phyloP scores from a whole-genome alignment of 2,797 vertebrate species.

The Myotis planiceps region DNA sequence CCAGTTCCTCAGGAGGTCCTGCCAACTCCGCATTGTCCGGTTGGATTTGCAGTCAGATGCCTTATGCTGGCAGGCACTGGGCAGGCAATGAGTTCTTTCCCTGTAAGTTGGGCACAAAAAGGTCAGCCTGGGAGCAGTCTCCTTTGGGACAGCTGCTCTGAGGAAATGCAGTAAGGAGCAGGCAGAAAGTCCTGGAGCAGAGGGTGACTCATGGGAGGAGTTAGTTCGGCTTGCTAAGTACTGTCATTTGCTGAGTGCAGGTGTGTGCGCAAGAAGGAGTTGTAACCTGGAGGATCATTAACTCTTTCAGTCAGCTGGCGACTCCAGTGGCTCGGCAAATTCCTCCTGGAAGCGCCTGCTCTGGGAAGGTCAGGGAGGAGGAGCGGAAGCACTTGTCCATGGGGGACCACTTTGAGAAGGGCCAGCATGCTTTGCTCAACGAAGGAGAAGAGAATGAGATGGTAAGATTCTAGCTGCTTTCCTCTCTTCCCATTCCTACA shows the following conservation, averaged over 20 bases:
- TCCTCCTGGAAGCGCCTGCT: conserved; percentile 55
- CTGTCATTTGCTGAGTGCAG: conserved; percentile 80
- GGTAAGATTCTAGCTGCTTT: conserved; percentile 82
- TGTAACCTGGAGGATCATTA: conserved; percentile 74
- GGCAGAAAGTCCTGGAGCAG: conserved; percentile 67
- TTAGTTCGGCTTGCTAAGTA: conserved; percentile 78
- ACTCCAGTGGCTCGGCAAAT: not conserved
- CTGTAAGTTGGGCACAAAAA: conserved; percentile 65
- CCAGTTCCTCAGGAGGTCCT: conserved; percentile 35
- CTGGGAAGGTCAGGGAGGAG: conserved; percentile 62
- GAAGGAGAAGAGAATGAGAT: conserved; percentile 89
- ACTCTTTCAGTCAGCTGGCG: conserved; percentile 62
- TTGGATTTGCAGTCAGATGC: conserved; percentile 68
- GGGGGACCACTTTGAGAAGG: conserved; percentile 76
- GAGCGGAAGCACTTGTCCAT: conserved; percentile 67
- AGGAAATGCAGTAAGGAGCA: conserved; percentile 37
- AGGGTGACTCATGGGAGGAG: conserved; percentile 82
- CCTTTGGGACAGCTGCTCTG: conserved; percentile 44
- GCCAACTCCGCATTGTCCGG: conserved; percentile 63
- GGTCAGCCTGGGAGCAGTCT: conserved; percentile 60
- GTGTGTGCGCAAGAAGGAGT: conserved; percentile 80
- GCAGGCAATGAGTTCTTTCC: conserved; percentile 56
- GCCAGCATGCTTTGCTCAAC: conserved; percentile 85
- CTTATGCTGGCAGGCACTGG: conserved; percentile 60
- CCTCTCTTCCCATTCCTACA: not conserved